A percentile compares a stretch with the other conserved stretches of the same genome.
Evolutionary conservation across 2,888 invertebrate genomes (phyloP).

Genomic region (Drosophila algonquin): DNA sequence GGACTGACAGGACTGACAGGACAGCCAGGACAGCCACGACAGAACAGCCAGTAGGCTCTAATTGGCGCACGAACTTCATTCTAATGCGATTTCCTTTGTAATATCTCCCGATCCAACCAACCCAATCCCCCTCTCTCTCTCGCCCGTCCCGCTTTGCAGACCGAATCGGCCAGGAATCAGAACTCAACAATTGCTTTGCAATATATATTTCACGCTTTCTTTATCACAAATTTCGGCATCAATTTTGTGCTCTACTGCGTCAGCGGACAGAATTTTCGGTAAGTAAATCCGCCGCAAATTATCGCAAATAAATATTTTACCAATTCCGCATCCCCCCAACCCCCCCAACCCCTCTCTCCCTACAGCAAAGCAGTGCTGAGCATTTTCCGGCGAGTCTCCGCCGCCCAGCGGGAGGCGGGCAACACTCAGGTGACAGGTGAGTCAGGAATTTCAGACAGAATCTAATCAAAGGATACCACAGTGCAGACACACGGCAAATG

Average conservation of each 20-base stretch:
- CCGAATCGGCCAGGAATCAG: constrained; percentile 79
- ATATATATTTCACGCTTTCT: constrained; percentile 88
- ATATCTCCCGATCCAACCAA: neutral
- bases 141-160: constrained; percentile 68
- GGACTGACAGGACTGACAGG: neutral
- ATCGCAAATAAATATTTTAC: constrained; percentile 24
- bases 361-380: constrained; percentile 82
- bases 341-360: constrained; percentile 7
- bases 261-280: constrained; percentile 91
- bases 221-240: constrained; percentile 92
- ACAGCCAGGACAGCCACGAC: neutral
- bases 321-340: neutral
- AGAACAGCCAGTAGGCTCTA: constrained; percentile 1
- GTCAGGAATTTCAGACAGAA: constrained; percentile 23
- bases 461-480: neutral
- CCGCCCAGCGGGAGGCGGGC: constrained; percentile 77
- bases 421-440: constrained; percentile 84
- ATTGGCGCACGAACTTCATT: constrained; percentile 14
- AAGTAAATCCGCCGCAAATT: constrained; percentile 63
- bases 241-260: constrained; percentile 93
- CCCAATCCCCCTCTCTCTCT: too few species aligned
- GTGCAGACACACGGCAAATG: neutral
- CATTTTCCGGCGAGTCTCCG: constrained; percentile 81
- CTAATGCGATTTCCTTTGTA: neutral
- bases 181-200: constrained; percentile 86